Conservation (phyloP, 2,888 invertebrate genomes). For the Eurytoma adleriae region DNA sequence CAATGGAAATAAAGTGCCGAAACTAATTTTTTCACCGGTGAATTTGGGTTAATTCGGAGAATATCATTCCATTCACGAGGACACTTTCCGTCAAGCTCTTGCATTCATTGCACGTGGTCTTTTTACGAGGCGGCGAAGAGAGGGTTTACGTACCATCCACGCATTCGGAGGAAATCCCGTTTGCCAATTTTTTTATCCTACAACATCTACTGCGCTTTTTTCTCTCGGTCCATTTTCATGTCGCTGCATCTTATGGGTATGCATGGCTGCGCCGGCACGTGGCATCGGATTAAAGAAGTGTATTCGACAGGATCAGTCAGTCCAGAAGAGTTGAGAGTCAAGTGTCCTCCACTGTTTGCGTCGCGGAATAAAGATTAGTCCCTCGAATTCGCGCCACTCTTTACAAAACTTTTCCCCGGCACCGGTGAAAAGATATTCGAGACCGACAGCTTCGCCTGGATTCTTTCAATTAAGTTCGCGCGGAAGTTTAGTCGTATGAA, state of each 20-base stretch:
- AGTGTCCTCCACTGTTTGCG: background rate
- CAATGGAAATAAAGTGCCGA: background rate
- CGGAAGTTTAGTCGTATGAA: background rate
- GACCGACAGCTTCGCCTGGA: background rate
- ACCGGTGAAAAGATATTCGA: background rate
- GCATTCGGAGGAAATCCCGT: no score
- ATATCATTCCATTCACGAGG: slow-evolving; percentile 4
- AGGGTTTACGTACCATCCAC: no score
- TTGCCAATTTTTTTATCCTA: background rate
- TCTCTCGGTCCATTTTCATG: background rate
- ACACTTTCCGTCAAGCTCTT: background rate
- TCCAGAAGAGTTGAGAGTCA: background rate
- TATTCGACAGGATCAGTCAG: background rate
- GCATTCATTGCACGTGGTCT: slow-evolving; percentile 1
- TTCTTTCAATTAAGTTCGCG: background rate
- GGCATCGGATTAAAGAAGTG: background rate
- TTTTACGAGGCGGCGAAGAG: slow-evolving; percentile 11
- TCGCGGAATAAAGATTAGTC: background rate
- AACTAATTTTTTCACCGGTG: background rate
- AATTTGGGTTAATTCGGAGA: background rate
- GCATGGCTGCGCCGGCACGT: background rate
- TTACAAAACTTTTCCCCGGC: background rate
- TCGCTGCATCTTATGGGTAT: background rate
- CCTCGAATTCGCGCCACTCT: background rate
- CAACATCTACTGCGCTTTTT: background rate